These are phyloP conservation scores for Gorsachius goisagi DNA, from an alignment of 2,113 vertebrate genomes.

Conservation along the genomic window DNA sequence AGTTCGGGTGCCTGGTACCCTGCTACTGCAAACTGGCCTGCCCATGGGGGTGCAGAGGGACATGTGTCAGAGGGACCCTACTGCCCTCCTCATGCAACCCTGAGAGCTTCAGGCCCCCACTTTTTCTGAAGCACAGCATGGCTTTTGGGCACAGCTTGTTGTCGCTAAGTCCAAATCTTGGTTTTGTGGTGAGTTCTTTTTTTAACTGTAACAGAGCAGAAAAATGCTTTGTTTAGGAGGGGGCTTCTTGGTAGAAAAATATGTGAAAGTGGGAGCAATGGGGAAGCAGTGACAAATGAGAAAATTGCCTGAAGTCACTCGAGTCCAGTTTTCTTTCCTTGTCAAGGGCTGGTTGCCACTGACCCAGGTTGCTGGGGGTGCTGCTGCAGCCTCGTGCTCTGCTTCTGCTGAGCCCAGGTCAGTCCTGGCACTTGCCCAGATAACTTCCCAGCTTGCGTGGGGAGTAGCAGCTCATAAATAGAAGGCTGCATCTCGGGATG, in stretches of 20 bases:
- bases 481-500: not conserved
- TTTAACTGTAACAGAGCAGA: not conserved
- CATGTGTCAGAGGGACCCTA: not conserved
- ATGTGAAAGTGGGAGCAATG: fast-evolving
- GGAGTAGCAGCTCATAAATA: not conserved
- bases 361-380: not conserved
- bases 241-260: not conserved
- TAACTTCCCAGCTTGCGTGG: not conserved
- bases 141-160: not conserved
- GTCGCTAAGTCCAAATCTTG: not conserved
- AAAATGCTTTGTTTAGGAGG: not conserved
- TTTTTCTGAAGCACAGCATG: not conserved
- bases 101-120: not conserved
- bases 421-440: not conserved
- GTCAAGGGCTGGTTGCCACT: not conserved
- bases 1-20: not conserved
- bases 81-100: fast-evolving
- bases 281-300: not conserved
- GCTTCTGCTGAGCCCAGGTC: not conserved
- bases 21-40: not conserved
- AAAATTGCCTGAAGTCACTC: not conserved
- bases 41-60: fast-evolving
- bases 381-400: not conserved
- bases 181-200: not conserved
- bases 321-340: not conserved